Evolutionary conservation across 2,888 invertebrate genomes (phyloP).

Genomic region (Drosophila dives): DNA sequence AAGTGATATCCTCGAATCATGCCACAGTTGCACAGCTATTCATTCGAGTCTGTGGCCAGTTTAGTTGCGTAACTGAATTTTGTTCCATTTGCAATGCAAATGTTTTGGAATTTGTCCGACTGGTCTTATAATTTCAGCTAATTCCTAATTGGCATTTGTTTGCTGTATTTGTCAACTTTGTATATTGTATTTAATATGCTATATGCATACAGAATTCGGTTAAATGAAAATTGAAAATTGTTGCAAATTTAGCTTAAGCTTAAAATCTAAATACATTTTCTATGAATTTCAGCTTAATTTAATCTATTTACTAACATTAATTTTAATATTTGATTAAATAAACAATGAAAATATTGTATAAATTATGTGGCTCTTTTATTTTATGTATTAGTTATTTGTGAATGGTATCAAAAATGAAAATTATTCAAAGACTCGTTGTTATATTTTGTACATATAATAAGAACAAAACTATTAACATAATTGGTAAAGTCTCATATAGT

Average conservation of each 20-base stretch:
- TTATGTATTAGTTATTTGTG: neutral
- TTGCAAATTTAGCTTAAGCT: neutral
- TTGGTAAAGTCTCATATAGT: neutral
- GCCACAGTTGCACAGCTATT: conserved; percentile 47
- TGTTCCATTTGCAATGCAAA: conserved; percentile 63
- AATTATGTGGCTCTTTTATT: neutral
- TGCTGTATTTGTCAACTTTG: conserved; percentile 30
- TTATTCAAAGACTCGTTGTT: neutral
- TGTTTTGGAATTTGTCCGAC: conserved; percentile 51
- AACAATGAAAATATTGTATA: neutral
- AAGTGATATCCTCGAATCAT: conserved; percentile 27
- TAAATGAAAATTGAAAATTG: conserved; percentile 4
- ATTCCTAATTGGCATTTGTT: conserved; percentile 36
- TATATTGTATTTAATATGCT: conserved; percentile 14
- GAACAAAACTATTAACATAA: neutral
- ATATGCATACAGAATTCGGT: neutral
- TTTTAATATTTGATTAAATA: conserved; percentile 1
- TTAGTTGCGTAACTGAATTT: conserved; percentile 72
- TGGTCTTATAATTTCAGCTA: conserved; percentile 17
- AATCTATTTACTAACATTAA: conserved; percentile 21
- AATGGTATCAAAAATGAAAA: neutral
- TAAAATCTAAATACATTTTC: conserved; percentile 6
- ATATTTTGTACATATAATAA: neutral
- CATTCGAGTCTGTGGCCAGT: conserved; percentile 48
- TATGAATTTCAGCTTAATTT: conserved; percentile 13